A percentile compares a stretch with the other conserved stretches of the same genome.
phyloP scores from a whole-genome alignment of 1,140 invertebrate species.

The Linepithema humile region DNA sequence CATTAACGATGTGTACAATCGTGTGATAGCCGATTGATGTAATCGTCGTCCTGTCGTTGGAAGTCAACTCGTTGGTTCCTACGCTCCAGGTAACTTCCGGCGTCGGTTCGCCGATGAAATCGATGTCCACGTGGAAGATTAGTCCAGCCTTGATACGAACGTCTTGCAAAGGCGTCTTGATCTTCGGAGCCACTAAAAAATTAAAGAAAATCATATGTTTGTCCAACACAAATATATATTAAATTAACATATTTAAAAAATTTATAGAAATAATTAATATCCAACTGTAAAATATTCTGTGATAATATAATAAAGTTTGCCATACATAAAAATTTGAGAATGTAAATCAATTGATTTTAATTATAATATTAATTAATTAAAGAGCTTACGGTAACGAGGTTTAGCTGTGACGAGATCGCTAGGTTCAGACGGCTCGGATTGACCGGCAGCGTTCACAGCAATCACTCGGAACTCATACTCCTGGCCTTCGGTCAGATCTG shows the following conservation, averaged over 20 bases:
- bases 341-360: background rate
- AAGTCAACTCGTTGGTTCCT: conserved; percentile 88
- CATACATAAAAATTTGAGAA: background rate
- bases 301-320: conserved; percentile 3
- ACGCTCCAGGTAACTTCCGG: conserved; percentile 95
- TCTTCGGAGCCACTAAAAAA: conserved; percentile 93
- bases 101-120: conserved; percentile 95
- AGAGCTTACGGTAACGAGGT: conserved; percentile 90
- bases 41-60: conserved; percentile 93
- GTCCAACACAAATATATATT: background rate
- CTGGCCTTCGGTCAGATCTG: conserved; percentile 95
- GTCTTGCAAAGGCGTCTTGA: conserved; percentile 94
- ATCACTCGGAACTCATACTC: conserved; percentile 98
- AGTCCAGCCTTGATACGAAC: conserved; percentile 96
- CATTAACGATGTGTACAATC: conserved; percentile 95
- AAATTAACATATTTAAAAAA: background rate
- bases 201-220: background rate
- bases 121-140: conserved; percentile 96
- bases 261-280: background rate
- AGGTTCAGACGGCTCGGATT: conserved; percentile 97
- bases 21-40: conserved; percentile 96
- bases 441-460: conserved; percentile 97
- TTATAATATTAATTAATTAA: background rate
- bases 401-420: conserved; percentile 95
- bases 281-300: background rate